Percentiles rank a stretch among this genome's conserved stretches.
Conservation (phyloP, 2,888 invertebrate species). For the Poecilobothrus nobilitatus region DNA sequence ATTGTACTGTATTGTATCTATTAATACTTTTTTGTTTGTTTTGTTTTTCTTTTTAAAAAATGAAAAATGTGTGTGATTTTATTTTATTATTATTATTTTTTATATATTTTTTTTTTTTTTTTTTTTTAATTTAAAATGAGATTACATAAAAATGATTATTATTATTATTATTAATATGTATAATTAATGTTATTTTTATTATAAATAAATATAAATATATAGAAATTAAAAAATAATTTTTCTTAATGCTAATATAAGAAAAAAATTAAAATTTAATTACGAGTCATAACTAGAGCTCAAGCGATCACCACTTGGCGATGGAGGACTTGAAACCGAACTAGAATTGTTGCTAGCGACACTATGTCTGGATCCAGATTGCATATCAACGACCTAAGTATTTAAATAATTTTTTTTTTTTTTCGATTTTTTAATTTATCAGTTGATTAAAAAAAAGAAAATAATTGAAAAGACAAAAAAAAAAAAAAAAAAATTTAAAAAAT, state of each 20-base stretch:
- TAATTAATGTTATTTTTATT: neutral
- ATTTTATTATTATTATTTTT: no score
- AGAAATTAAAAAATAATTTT: neutral
- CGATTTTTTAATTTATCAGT: slow-evolving; percentile 11
- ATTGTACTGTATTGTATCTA: no score
- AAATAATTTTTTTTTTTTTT: slow-evolving; percentile 7
- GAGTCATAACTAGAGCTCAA: slow-evolving; percentile 28
- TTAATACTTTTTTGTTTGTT: no score
- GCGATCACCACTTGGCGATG: slow-evolving; percentile 27
- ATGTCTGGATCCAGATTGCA: slow-evolving; percentile 27
- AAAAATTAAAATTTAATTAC: slow-evolving; percentile 19
- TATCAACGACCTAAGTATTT: slow-evolving; percentile 25
- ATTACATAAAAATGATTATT: neutral
- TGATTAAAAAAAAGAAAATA: slow-evolving; percentile 8
- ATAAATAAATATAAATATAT: slow-evolving; percentile 1
- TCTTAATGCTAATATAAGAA: neutral
- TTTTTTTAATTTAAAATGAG: neutral
- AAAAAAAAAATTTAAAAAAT: neutral
- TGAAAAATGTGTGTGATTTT: neutral
- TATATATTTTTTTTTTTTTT: no score
- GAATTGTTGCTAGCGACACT: slow-evolving; percentile 28
- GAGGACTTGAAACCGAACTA: slow-evolving; percentile 28
- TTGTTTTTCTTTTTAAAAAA: neutral
- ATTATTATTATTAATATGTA: neutral
- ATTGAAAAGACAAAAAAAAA: slow-evolving; percentile 13